Base-by-base conservation (phyloP, 2,113 vertebrate genomes). In the Maccullochella peelii region DNA sequence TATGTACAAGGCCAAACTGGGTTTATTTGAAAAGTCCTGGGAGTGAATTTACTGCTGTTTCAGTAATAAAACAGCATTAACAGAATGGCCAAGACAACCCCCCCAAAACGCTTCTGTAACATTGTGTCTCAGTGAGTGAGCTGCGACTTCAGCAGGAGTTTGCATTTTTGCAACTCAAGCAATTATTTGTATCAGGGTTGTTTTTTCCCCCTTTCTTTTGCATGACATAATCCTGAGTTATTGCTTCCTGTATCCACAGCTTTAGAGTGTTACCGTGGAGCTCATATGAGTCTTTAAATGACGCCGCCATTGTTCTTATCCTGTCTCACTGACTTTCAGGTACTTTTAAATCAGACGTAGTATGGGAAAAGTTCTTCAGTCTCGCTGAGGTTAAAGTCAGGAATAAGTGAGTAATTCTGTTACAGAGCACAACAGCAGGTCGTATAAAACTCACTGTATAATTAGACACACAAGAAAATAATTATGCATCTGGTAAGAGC, bases 391-490 rank as follows among this genome's bases (percentile, higher is more conserved):
- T 73, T 91, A 83, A 89, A 84, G 76, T 86, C 58, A 79, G 86
- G 92, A 94, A 94, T 91, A 94, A 94, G 86, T 92, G 90, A 93
- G 89, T 93, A 93, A 94, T 93, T 95, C 87, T 90, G 82, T 77
- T 91, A 82, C 78, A 78, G 84, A 87, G 91, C 86, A 86, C 88
- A 89, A 90, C 89, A 75, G 91, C 88, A 83, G 89, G 91, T 88
- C 93, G 82, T 86, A 91, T 90, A 90, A 95, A 95, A 91, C 90
- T 77, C 79, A 87, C 87, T 75, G 83, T 87, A 65, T 94, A 96
- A 95, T 95, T 94, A 95, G 88, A 93, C 90, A 74, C 94, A 95
- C 91, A 85, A 92, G 93, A 94, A 94, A 94, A 95, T 92, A 94
- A 95, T 93, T 90, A 94, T 74, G 91, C 91, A 91, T 94, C 94